These are phyloP conservation scores for Parotia lawesii DNA, from an alignment of 2,113 vertebrate genomes.

Conservation along the genomic window DNA sequence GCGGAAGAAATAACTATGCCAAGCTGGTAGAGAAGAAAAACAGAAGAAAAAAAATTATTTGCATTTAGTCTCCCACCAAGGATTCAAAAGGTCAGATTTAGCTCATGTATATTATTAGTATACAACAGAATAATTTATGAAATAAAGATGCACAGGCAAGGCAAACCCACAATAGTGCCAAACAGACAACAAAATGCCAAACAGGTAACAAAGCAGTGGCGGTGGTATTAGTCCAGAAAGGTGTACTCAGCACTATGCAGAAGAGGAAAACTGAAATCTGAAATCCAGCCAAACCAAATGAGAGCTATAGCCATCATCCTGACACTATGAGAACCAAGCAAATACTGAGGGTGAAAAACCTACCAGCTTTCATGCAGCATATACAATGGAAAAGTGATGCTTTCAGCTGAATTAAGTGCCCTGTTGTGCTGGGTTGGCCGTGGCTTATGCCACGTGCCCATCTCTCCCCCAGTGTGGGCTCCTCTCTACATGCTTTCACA, in stretches of 20 bases:
- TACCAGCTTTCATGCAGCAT: neutral
- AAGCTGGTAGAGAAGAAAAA: neutral
- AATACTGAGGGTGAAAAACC: neutral
- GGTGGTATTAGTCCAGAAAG: neutral
- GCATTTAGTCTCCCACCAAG: neutral
- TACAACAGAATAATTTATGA: neutral
- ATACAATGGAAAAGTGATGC: neutral
- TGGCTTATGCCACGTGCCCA: neutral
- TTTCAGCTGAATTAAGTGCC: neutral
- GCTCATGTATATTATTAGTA: neutral
- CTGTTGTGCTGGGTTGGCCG: accelerated
- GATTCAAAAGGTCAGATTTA: neutral
- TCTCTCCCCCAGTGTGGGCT: neutral
- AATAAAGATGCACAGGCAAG: neutral
- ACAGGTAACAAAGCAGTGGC: neutral
- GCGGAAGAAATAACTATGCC: neutral
- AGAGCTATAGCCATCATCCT: neutral
- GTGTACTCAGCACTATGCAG: neutral
- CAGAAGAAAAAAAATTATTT: neutral
- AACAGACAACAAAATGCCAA: neutral
- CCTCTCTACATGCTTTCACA: neutral
- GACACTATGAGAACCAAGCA: neutral
- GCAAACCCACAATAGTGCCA: neutral
- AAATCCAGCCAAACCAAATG: neutral
- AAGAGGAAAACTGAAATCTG: neutral